Evolutionary conservation across 2,888 invertebrate genomes (phyloP).

Genomic region (Tortricodes alternella): DNA sequence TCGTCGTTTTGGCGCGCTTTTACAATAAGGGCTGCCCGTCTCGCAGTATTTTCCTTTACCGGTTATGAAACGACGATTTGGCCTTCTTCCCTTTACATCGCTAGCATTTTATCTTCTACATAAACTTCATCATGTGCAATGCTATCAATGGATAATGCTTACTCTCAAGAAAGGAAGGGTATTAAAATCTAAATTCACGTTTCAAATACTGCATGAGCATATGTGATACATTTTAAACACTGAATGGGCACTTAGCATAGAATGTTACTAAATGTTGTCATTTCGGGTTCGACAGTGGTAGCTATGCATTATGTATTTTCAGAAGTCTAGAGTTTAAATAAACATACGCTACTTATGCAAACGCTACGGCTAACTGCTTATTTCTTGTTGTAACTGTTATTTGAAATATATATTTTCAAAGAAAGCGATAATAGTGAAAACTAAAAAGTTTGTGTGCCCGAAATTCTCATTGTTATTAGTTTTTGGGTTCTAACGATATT

Average conservation of each 20-base stretch:
- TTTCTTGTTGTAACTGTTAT: no score
- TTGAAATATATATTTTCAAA: no score
- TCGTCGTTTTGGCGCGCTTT: conserved; percentile 56
- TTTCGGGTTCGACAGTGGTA: conserved; percentile 10
- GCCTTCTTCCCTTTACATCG: conserved; percentile 3
- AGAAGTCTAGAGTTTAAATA: conserved; percentile 2
- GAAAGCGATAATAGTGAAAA: no score
- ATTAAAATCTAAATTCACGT: conserved; percentile 4
- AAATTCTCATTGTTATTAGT: no score
- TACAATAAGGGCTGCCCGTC: conserved; percentile 45
- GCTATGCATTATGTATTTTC: conserved; percentile 16
- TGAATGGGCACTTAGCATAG: conserved; percentile 27
- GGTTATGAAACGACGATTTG: conserved; percentile 19
- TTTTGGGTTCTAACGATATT: no score
- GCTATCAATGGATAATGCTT: background rate
- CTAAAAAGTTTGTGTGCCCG: no score
- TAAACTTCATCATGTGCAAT: background rate
- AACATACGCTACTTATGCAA: background rate
- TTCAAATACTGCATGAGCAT: conserved; percentile 24
- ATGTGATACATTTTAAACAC: conserved; percentile 28
- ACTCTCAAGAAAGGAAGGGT: background rate
- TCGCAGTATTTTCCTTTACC: conserved; percentile 3
- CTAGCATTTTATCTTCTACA: background rate
- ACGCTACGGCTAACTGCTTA: background rate
- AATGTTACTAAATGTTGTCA: conserved; percentile 15